These are phyloP conservation scores for Pteronura brasiliensis DNA, from an alignment of 2,113 vertebrate genomes.

Conservation along the genomic window DNA sequence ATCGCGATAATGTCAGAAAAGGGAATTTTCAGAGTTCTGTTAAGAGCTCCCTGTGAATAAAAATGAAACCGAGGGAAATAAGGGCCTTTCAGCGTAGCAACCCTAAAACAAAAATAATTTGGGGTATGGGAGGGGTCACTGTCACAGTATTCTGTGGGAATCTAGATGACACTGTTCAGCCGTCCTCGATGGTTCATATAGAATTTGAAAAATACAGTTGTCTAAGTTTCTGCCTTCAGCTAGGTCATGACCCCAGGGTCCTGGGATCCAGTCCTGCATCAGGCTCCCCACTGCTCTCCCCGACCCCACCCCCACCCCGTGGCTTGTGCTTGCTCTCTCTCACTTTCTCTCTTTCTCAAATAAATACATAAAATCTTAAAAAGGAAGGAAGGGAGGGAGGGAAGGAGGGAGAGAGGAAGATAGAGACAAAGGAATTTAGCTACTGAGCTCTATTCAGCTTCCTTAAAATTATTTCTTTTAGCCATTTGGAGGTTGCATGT, in stretches of 20 bases:
- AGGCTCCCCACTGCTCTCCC: too few relatives aligned
- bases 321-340: too few relatives aligned
- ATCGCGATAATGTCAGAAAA: rapidly evolving
- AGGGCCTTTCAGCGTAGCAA: neutral
- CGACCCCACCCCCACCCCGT: too few relatives aligned
- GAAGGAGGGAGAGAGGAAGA: too few relatives aligned
- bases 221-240: neutral
- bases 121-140: rapidly evolving
- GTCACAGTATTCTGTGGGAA: neutral
- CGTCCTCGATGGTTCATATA: neutral
- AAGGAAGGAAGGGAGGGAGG: too few relatives aligned
- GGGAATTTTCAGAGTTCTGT: neutral
- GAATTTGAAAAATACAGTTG: neutral
- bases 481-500: neutral
- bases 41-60: neutral
- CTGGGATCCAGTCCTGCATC: too few relatives aligned
- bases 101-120: neutral
- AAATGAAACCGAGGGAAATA: neutral
- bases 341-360: neutral
- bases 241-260: too few relatives aligned
- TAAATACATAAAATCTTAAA: neutral
- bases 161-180: neutral
- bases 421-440: too few relatives aligned
- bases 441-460: neutral
- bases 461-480: neutral